Base-by-base conservation (phyloP, 2,888 invertebrate genomes). In the Halocaridina rubra region DNA sequence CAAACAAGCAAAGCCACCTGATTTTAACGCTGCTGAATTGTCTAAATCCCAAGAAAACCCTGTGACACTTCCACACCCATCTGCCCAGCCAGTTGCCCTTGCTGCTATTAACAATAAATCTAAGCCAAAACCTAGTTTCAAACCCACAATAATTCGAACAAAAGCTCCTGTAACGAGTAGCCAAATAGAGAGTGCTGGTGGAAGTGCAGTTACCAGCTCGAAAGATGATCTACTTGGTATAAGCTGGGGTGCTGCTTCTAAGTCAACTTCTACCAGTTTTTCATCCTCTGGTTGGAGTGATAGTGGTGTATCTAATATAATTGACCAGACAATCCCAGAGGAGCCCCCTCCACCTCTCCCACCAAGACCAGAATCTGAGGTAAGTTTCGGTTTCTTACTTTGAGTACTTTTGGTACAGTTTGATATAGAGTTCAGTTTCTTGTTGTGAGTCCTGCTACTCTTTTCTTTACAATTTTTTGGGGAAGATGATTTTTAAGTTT, bases 261-360 rank as follows among this genome's bases (percentile, higher is more conserved):
- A 59, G 29, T 29, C 69, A 22, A 16, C 39, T 1, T 74, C 46
- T 13, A 74, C 27, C 46, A 32, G 32, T 19, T 32, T 32, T n/a
- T 33, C 24, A 22, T 29, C 39, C 61, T n/a, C 78, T 2, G 29
- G 29, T n/a, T 27, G 29, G 29, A 24, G 78, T 27, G 78, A 78
- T n/a, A 10, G 30, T 67, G 61, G 67, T n/a, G 27, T 4, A 3
- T 22, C 74, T 13, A 32, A 72, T 33, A 82, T 82, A 8, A 82
- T 82, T 3, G 82, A 71, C 27, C 82, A 82, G 29, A 82, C 82
- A 10, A 82, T 82, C 39, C 82, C 61, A 8, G 82, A 82, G 27
- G 82, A 82, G 30, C 82, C 82, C 22, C 82, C 82, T 30, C 82
- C 82, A 39, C 82, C 82, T 32, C 46, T 82, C 19, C 82, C 82